Percentiles rank a stretch among this genome's conserved stretches.
Conservation (phyloP, 2,797 vertebrate genomes). For the Aeoliscus strigatus region DNA sequence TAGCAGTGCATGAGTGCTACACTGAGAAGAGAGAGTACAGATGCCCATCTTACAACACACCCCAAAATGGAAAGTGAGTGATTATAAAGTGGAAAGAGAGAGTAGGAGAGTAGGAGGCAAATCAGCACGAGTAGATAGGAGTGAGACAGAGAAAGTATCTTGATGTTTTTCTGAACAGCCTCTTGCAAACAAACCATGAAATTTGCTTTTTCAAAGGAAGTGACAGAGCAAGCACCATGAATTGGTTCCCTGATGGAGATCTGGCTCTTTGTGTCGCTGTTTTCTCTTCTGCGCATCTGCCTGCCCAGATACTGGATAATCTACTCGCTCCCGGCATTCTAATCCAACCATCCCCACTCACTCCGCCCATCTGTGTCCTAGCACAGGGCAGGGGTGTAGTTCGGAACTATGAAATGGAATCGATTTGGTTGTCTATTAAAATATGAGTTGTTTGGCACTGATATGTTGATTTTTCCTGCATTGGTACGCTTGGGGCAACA, state of each 20-base stretch:
- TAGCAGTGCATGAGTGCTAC: conserved; percentile 23
- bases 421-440: conserved; percentile 65
- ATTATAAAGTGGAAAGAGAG: too few species aligned
- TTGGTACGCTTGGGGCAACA: too few species aligned
- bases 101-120: too few species aligned
- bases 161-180: conserved; percentile 52
- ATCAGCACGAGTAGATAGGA: conserved; percentile 2
- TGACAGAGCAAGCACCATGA: conserved; percentile 64
- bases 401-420: conserved; percentile 60
- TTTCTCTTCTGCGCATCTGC: conserved; percentile 72
- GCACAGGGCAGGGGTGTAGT: conserved; percentile 60
- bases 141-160: conserved; percentile 29
- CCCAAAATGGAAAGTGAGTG: conserved; percentile 16
- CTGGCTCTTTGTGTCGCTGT: conserved; percentile 73
- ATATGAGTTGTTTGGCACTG: conserved; percentile 52
- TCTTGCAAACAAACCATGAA: conserved; percentile 74
- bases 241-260: conserved; percentile 76
- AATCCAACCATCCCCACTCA: conserved; percentile 71
- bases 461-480: conserved; percentile 64
- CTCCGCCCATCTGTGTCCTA: conserved; percentile 61
- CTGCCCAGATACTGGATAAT: conserved; percentile 78
- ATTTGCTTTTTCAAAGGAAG: conserved; percentile 75
- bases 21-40: conserved; percentile 8
- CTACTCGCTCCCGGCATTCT: conserved; percentile 69
- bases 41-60: conserved; percentile 35